Conservation (phyloP, 1,140 invertebrate species). For the Ooceraea biroi region DNA sequence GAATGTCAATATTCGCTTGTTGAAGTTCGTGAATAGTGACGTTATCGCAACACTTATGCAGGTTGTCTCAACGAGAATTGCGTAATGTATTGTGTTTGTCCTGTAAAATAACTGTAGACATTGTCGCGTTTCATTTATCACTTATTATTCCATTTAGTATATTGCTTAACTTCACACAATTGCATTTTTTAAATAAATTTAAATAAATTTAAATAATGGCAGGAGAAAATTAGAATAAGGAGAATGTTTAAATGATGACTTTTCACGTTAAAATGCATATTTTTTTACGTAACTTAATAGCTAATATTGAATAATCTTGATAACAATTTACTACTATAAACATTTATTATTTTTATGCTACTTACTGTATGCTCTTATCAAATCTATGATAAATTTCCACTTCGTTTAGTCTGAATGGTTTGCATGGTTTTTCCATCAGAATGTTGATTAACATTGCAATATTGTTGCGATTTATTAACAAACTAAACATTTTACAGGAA, state of each 20-base stretch:
- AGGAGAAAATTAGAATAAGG: not conserved
- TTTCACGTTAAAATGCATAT: not conserved
- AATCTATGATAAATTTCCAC: conserved; percentile 56
- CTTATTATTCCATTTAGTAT: not conserved
- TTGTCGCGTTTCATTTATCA: conserved; percentile 10
- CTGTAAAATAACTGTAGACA: conserved; percentile 49
- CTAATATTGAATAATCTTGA: not conserved
- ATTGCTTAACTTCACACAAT: too few species aligned
- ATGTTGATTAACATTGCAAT: conserved; percentile 52
- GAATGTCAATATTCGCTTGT: conserved; percentile 45
- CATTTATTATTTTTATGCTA: conserved; percentile 1
- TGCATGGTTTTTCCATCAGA: conserved; percentile 48
- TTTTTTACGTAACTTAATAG: not conserved
- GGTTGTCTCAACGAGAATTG: conserved; percentile 54
- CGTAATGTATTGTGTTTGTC: conserved; percentile 44
- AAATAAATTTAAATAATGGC: not conserved
- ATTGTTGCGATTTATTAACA: conserved; percentile 39
- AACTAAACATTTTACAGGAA: conserved; percentile 53
- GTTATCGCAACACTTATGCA: conserved; percentile 45
- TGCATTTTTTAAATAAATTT: too few species aligned
- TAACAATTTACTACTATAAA: not conserved
- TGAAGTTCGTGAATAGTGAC: conserved; percentile 52
- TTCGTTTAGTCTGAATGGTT: conserved; percentile 52
- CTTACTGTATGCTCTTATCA: conserved; percentile 60
- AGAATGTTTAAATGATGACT: not conserved